Evolutionary conservation across 2,797 vertebrate species (phyloP).

Genomic region (Zalophus californianus): DNA sequence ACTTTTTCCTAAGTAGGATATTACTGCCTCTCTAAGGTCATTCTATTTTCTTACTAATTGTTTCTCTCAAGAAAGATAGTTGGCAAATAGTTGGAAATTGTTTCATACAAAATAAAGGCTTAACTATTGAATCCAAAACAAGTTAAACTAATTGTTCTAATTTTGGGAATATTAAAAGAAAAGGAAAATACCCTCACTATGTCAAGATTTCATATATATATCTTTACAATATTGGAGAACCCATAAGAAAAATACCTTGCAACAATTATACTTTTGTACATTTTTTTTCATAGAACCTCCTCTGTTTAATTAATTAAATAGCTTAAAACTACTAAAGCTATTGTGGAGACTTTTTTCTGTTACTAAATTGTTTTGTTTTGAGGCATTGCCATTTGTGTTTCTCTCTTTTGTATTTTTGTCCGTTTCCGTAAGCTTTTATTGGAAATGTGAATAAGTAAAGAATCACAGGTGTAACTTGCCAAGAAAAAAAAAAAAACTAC

Average conservation of each 20-base stretch:
- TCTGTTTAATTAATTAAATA: constrained; percentile 45
- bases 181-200: neutral
- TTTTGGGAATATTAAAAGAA: neutral
- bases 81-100: neutral
- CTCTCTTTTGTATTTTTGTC: too few relatives aligned
- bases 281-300: neutral
- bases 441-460: too few relatives aligned
- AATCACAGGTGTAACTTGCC: too few relatives aligned
- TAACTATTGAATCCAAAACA: constrained; percentile 37
- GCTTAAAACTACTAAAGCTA: constrained; percentile 4
- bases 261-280: constrained; percentile 18
- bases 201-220: neutral
- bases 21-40: neutral
- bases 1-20: neutral
- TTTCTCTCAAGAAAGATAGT: neutral
- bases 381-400: too few relatives aligned
- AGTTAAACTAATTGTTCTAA: constrained; percentile 1
- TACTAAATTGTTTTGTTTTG: too few relatives aligned
- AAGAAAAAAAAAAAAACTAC: neutral
- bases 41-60: neutral
- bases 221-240: neutral
- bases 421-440: too few relatives aligned
- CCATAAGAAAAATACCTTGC: neutral
- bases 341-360: neutral
- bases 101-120: neutral